Evolutionary conservation across 2,888 invertebrate genomes (phyloP).

Genomic region (Xylota sylvarum): DNA sequence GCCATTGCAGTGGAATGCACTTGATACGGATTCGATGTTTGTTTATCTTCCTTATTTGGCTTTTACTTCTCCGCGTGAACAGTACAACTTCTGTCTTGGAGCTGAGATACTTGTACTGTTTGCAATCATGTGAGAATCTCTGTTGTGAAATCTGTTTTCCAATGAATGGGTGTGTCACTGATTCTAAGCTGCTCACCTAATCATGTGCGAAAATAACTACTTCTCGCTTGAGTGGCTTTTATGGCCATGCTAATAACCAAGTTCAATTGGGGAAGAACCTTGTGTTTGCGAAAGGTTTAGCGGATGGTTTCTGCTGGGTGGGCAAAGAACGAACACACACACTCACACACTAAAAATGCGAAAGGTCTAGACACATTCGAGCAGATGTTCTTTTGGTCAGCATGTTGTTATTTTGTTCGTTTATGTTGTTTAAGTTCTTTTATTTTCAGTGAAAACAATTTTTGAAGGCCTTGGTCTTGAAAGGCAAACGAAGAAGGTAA

Average conservation of each 20-base stretch:
- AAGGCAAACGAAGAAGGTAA: neutral
- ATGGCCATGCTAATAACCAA: slow-evolving; percentile 4
- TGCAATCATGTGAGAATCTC: neutral
- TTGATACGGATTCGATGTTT: slow-evolving; percentile 35
- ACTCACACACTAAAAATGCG: neutral
- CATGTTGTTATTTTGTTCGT: neutral
- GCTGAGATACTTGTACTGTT: neutral
- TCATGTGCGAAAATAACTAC: neutral
- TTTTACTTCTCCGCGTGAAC: slow-evolving; percentile 6
- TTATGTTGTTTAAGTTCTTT: neutral
- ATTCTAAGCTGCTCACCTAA: neutral
- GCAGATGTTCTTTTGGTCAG: neutral
- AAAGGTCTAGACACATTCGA: neutral
- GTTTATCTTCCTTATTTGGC: slow-evolving; percentile 46
- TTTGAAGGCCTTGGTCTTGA: slow-evolving; percentile 20
- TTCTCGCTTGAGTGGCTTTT: neutral
- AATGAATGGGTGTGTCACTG: neutral
- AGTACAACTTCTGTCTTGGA: slow-evolving; percentile 1
- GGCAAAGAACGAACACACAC: neutral
- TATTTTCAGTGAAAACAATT: neutral
- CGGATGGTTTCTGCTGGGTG: neutral
- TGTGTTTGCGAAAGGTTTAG: slow-evolving; percentile 11
- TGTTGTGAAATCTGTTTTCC: neutral
- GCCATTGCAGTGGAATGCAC: slow-evolving; percentile 19
- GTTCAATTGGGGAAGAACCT: slow-evolving; percentile 17